phyloP scores from a whole-genome alignment of 2,888 invertebrate genomes.

The Galeruca laticollis region DNA sequence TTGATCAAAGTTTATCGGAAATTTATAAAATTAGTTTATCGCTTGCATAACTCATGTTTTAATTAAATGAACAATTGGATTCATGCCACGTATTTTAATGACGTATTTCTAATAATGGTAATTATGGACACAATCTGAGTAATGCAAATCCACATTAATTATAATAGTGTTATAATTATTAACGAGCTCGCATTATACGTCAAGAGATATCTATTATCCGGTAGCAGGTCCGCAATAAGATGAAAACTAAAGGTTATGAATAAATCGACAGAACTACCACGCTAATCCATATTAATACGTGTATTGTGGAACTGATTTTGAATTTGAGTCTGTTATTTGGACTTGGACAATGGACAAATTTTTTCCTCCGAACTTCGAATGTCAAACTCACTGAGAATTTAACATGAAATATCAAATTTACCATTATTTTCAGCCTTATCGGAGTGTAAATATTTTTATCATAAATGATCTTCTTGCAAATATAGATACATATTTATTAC shows the following conservation, averaged over 20 bases:
- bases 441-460: too few species aligned
- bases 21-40: not conserved
- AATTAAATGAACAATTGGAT: not conserved
- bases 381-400: too few species aligned
- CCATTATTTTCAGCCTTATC: too few species aligned
- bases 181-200: not conserved
- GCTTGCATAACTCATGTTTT: not conserved
- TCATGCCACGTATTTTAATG: not conserved
- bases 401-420: too few species aligned
- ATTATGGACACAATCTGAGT: conserved; percentile 4
- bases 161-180: conserved; percentile 1
- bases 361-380: too few species aligned
- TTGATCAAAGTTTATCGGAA: not conserved
- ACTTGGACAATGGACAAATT: too few species aligned
- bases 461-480: too few species aligned
- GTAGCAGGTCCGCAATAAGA: not conserved
- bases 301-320: too few species aligned
- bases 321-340: too few species aligned
- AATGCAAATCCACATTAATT: not conserved
- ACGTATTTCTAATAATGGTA: not conserved
- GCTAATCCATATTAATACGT: too few species aligned
- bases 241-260: not conserved
- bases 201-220: not conserved
- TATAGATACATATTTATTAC: too few species aligned
- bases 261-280: too few species aligned